Evolutionary conservation across 2,797 vertebrate genomes (phyloP), one percentile per base, ranked within the genome.

Genomic region (Onychomys leucogaster): DNA sequence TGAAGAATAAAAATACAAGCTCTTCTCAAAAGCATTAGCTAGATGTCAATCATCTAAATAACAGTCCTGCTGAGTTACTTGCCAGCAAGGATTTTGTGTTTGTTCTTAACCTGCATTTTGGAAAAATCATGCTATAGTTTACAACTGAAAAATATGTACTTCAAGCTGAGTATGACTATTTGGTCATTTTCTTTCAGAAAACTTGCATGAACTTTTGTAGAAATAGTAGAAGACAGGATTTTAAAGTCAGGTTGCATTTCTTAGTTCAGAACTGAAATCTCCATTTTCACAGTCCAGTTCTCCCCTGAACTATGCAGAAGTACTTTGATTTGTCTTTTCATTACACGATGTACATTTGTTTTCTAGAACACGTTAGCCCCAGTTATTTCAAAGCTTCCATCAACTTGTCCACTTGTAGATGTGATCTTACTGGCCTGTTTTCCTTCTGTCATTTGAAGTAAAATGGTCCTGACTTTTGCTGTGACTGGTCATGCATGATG

Each of bases 1-100:
- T 82, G 34, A 84, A 94, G 32, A 83, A 92, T 57, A 90, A 94
- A 91, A 86, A 59, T 32, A 32, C 77, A 57, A 63, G 69, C 37
- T 69, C 2, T 93, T 83, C 11, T 82, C 3, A 78, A 75, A 12
- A 92, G 4, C 65, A 19, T 52, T 29, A 93, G 9, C 12, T 67
- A 52, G 32, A 77, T 23, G 25, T 23, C 17, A 49, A 63, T 89
- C 3, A 83, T 76, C 59, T 69, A 90, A 90, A 29, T 90, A 77
- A 86, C 49, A 83, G 59, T 9, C 6, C 65, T 5, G 2, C 90
- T 89, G 43, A 82, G 49, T 4, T 6, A 78, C 29, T 91, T 78
- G 21, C n/a, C 2, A 12, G 73, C 41, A 83, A 81, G n/a, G 46
- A 65, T 59, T 41, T 76, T 34, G n/a, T 83, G 73, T 75, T 85